Conservation (phyloP, 2,113 vertebrate genomes). For the Paramormyrops kingsleyae region DNA sequence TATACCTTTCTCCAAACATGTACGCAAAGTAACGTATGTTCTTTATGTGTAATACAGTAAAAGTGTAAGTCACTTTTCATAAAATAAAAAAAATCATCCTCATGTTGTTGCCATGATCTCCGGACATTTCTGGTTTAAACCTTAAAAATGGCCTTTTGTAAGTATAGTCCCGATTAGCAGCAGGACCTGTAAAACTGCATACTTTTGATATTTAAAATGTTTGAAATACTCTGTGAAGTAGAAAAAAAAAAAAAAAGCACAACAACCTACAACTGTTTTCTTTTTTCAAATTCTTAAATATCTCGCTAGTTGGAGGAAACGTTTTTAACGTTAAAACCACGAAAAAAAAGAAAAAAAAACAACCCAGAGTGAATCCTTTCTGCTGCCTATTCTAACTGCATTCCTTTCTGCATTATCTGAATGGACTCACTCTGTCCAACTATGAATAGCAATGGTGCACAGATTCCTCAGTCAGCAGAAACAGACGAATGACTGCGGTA, state of each 20-base stretch:
- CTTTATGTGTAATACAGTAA: background rate
- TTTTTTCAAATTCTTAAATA: background rate
- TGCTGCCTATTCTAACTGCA: slow-evolving; percentile 5
- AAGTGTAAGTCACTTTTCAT: background rate
- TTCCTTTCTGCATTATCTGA: slow-evolving; percentile 36
- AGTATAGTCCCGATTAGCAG: background rate
- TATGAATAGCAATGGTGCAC: slow-evolving; percentile 48
- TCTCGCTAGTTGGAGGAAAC: background rate
- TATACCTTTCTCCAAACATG: background rate
- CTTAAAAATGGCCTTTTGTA: slow-evolving; percentile 41
- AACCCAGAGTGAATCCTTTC: background rate
- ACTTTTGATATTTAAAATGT: background rate
- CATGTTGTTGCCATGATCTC: slow-evolving; percentile 42
- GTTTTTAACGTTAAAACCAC: background rate
- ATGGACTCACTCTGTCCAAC: slow-evolving; percentile 55
- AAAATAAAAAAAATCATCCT: background rate
- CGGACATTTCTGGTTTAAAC: slow-evolving; percentile 57
- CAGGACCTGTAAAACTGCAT: background rate
- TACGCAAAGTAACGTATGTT: background rate
- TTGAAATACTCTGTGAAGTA: background rate
- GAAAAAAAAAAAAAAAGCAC: background rate
- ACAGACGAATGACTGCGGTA: slow-evolving; percentile 61
- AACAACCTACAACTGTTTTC: background rate
- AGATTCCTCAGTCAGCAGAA: slow-evolving; percentile 59
- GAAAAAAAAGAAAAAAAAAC: background rate